These are phyloP conservation scores for Clunio marinus DNA, from an alignment of 2,888 invertebrate species.

Conservation along the genomic window DNA sequence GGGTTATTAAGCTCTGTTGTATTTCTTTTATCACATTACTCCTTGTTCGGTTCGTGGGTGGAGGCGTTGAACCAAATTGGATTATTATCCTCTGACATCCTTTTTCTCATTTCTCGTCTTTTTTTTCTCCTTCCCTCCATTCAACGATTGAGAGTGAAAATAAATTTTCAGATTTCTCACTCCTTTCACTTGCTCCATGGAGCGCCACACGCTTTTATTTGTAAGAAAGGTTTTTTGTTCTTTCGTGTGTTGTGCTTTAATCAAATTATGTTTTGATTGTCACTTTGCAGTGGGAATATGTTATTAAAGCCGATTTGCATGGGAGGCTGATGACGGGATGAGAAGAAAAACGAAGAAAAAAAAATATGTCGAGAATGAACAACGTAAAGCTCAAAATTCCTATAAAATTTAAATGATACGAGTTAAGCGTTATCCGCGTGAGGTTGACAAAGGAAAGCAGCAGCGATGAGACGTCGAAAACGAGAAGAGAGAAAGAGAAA, in stretches of 20 bases:
- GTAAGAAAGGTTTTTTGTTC: neutral
- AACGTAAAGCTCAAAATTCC: slow-evolving; percentile 19
- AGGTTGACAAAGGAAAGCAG: neutral
- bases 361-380: neutral
- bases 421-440: neutral
- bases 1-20: slow-evolving; percentile 25
- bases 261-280: slow-evolving; percentile 35
- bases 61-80: slow-evolving; percentile 21
- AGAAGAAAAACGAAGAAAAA: neutral
- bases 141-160: neutral
- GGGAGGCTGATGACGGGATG: neutral
- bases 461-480: no score
- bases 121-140: neutral
- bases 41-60: neutral
- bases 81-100: slow-evolving; percentile 21
- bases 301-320: neutral
- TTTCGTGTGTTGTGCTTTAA: slow-evolving; percentile 20
- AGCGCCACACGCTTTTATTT: neutral
- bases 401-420: slow-evolving; percentile 38
- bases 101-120: neutral
- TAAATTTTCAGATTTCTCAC: slow-evolving; percentile 10
- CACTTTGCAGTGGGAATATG: slow-evolving; percentile 4
- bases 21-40: slow-evolving; percentile 27
- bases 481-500: slow-evolving; percentile 13
- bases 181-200: slow-evolving; percentile 1